Evolutionary conservation across 2,888 invertebrate genomes (phyloP), one percentile per base, ranked within the genome.

Genomic region (Nebria brevicollis): DNA sequence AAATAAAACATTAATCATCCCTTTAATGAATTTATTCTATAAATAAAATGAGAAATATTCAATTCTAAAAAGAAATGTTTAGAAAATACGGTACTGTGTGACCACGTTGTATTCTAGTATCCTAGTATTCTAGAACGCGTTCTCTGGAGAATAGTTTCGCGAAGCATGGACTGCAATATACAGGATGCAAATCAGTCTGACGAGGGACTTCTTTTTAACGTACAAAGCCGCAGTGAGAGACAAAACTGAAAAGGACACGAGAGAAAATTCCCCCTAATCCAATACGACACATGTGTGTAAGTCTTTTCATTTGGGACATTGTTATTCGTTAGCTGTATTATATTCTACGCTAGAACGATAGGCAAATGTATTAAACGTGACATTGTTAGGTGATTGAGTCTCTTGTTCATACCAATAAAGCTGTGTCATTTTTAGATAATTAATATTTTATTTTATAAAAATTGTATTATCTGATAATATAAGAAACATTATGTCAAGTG

Each of bases 331-430:
- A 73, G 10, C 34, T 15, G 68, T 43, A 25, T 34, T 34, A 34
- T 34, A 34, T 34, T 34, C 34, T 34, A 34, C 34, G 5, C 34
- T 34, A 34, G 34, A 34, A 34, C 2, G 34, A 34, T 26, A 70
- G 68, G 72, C 76, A 81, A 75, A 81, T 81, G 72, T 81, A 76
- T 80, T 81, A 81, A 81, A 81, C 81, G 76, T 65, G 20, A 20
- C 54, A 79, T 79, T 79, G 79, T 79, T 70, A 73, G 66, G 74
- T 79, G 79, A 79, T 79, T 79, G 74, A 8, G 8, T 13, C 54
- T 5, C 8, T 54, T 54, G 54, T 54, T 34, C 72, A 72, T 25
- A 20, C 72, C 72, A 25, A 34, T 34, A 54, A 7, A 34, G 34
- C 34, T 34, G 34, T 34, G 34, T 34, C 34, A 34, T 79, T 74